Percentiles rank a stretch among this genome's conserved stretches.
phyloP scores from a whole-genome alignment of 2,888 invertebrate genomes.

The Limulus polyphemus region DNA sequence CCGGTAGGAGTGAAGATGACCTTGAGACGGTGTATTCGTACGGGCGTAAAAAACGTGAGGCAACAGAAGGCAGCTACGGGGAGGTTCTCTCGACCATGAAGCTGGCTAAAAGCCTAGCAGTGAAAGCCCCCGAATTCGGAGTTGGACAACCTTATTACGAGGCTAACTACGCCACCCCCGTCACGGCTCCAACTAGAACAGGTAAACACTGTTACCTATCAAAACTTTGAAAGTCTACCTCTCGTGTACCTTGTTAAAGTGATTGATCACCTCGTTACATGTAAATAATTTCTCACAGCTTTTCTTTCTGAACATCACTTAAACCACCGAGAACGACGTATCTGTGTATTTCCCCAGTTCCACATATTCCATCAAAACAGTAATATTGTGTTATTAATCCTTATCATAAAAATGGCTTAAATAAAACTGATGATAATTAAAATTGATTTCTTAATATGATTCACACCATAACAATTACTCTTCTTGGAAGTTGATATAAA shows the following conservation, averaged over 20 bases:
- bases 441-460: too few relatives aligned
- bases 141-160: constrained; percentile 9
- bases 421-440: too few relatives aligned
- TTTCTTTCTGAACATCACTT: too few relatives aligned
- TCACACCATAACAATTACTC: too few relatives aligned
- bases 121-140: constrained; percentile 18
- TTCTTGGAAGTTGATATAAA: too few relatives aligned
- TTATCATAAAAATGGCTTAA: too few relatives aligned
- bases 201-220: constrained; percentile 3
- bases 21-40: constrained; percentile 26
- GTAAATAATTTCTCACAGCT: too few relatives aligned
- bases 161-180: constrained; percentile 16
- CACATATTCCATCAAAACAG: too few relatives aligned
- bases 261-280: not conserved
- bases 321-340: too few relatives aligned
- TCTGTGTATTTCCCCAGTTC: too few relatives aligned
- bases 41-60: constrained; percentile 20
- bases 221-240: not conserved
- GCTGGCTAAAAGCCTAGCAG: constrained; percentile 21
- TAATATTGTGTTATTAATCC: too few relatives aligned
- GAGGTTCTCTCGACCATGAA: constrained; percentile 18
- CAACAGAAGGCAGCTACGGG: constrained; percentile 7
- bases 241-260: too few relatives aligned
- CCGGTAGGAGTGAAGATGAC: constrained; percentile 27
- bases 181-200: constrained; percentile 9